Conservation (phyloP, 2,888 invertebrate genomes). For the Caenorhabditis uteleia region DNA sequence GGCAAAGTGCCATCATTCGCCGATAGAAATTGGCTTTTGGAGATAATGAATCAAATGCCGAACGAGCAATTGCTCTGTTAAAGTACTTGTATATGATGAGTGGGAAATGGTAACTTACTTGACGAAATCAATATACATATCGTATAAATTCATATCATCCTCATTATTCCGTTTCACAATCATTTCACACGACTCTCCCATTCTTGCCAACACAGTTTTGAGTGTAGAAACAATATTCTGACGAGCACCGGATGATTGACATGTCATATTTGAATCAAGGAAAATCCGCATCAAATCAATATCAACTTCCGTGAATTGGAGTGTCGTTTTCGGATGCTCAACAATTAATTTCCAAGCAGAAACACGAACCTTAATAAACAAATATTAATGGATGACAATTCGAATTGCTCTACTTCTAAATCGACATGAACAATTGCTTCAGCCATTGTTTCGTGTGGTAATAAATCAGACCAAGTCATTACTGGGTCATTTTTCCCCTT, state of each 20-base stretch:
- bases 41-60: slow-evolving; percentile 39
- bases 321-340: slow-evolving; percentile 42
- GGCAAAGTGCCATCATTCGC: slow-evolving; percentile 42
- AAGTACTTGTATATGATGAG: too few species aligned
- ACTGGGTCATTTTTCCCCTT: slow-evolving; percentile 5
- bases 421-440: slow-evolving; percentile 23
- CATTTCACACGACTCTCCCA: slow-evolving; percentile 11
- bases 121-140: slow-evolving; percentile 6
- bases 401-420: slow-evolving; percentile 8
- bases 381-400: neutral
- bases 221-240: slow-evolving; percentile 40
- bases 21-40: slow-evolving; percentile 42
- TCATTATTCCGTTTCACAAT: slow-evolving; percentile 4
- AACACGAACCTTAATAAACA: slow-evolving; percentile 39
- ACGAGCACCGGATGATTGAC: slow-evolving; percentile 41
- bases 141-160: neutral
- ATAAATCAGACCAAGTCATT: slow-evolving; percentile 24
- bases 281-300: slow-evolving; percentile 35
- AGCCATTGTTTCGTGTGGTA: slow-evolving; percentile 3
- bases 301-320: slow-evolving; percentile 27
- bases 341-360: slow-evolving; percentile 43
- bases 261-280: slow-evolving; percentile 39
- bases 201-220: slow-evolving; percentile 34
- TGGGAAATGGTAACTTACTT: too few species aligned
- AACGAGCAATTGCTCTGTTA: slow-evolving; percentile 15